Percentiles rank a stretch among this genome's conserved stretches.
These are phyloP conservation scores for Cirrhinus mrigala DNA, from an alignment of 2,797 vertebrate species.

Conservation along the genomic window DNA sequence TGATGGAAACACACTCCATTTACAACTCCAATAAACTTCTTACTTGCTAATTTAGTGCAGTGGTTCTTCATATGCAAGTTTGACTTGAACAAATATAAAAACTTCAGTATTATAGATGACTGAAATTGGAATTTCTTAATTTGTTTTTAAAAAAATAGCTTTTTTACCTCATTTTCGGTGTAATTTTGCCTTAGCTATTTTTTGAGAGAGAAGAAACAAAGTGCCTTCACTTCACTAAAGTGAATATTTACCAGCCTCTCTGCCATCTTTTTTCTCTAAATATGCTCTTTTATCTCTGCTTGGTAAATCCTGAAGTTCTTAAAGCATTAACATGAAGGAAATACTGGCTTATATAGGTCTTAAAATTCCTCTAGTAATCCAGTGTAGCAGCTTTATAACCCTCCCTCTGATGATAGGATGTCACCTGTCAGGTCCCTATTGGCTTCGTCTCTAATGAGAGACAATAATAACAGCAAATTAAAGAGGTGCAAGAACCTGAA, in stretches of 20 bases:
- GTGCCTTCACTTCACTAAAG: background rate
- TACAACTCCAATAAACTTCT: background rate
- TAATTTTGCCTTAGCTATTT: background rate
- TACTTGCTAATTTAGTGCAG: background rate
- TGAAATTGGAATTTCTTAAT: background rate
- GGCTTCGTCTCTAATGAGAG: constrained; percentile 82
- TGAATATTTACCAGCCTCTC: background rate
- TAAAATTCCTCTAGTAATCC: constrained; percentile 37
- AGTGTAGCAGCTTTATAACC: constrained; percentile 32
- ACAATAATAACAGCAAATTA: constrained; percentile 87
- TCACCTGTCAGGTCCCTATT: constrained; percentile 83
- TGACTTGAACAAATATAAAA: background rate
- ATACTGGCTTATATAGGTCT: constrained; percentile 38
- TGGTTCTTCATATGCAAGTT: background rate
- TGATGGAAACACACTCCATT: background rate
- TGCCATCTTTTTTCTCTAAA: background rate
- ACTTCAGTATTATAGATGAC: background rate
- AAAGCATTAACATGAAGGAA: constrained; percentile 28
- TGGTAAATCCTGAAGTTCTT: constrained; percentile 29
- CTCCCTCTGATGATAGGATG: constrained; percentile 77
- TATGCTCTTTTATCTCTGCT: constrained; percentile 4
- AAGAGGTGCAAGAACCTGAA: constrained; percentile 78
- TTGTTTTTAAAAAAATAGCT: background rate
- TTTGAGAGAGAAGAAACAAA: background rate
- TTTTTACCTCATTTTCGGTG: background rate